Evolutionary conservation across 37 sponge, comb jelly and placozoan genomes (phyloP).

Genomic region (Bolinopsis microptera): DNA sequence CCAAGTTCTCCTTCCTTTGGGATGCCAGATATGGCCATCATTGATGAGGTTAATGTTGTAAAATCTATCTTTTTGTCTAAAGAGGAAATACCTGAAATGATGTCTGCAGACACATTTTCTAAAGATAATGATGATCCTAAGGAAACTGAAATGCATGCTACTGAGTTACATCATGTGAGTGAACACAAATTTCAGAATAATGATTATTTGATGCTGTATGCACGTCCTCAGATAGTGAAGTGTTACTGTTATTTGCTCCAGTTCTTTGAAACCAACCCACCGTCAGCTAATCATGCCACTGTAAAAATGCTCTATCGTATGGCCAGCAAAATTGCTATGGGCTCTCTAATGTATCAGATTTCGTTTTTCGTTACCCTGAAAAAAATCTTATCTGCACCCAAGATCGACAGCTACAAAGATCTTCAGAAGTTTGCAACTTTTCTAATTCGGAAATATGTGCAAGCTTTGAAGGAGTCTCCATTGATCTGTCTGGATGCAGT

Average conservation of each 20-base stretch:
- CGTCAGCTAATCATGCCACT: neutral
- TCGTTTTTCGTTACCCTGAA: conserved; percentile 43
- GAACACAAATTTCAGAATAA: conserved; percentile 45
- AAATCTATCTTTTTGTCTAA: conserved; percentile 37
- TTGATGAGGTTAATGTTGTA: conserved; percentile 59
- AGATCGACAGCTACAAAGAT: conserved; percentile 31
- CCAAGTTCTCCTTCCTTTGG: conserved; percentile 65
- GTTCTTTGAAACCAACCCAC: conserved; percentile 46
- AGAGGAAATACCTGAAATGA: conserved; percentile 52
- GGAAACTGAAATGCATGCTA: neutral
- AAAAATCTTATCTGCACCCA: conserved; percentile 23
- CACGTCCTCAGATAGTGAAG: conserved; percentile 45
- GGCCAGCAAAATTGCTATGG: conserved; percentile 55
- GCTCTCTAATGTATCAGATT: conserved; percentile 55
- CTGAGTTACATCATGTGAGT: conserved; percentile 4
- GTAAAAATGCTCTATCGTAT: conserved; percentile 51
- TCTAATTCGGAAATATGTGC: neutral
- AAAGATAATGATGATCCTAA: neutral
- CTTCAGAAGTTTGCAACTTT: conserved; percentile 49
- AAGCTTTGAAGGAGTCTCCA: conserved; percentile 1
- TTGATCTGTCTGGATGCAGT: conserved; percentile 35
- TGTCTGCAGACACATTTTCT: neutral
- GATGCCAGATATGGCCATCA: conserved; percentile 51
- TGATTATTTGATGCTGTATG: conserved; percentile 64
- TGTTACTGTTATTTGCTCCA: conserved; percentile 50